Evolutionary conservation across 1,140 invertebrate genomes (phyloP), one percentile per base, ranked within the genome.

Genomic region (Mactra quadrangularis): DNA sequence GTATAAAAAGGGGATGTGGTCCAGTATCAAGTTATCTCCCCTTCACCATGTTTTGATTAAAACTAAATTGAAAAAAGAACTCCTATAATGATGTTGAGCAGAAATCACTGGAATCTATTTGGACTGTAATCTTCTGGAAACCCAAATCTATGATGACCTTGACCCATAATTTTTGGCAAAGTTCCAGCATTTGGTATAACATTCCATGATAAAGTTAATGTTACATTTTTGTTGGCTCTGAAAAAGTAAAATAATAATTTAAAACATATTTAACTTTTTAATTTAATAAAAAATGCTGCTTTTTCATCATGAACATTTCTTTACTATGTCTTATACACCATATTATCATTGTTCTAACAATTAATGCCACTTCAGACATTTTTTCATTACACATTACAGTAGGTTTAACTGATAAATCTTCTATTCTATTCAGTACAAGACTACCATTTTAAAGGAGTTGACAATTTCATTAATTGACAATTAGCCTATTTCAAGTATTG

Each of bases 141-240:
- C 92, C 95, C 95, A 92, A 99, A 98, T 62, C 95, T 95, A 92
- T 99, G 97, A 81, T 95, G 95, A 62, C 97, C 97, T 87, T 95
- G 93, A 19, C 96, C 96, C 92, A 95, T 95, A 45, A 98, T 95
- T 88, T 96, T 97, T 31, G 97, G 98, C 76, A 99, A 94, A 72
- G 97, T 94, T 59, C 99, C 99, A 87, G 98, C 98, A 95, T 99
- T 99, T 52, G 99, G 99, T 86, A 99, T 98, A 47, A 99, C 97
- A 93, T 99, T 99, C 97, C 98, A 99, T 0, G 97, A 97, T 19
- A 99, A 92, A n/a, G 95, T 96, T 64, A 99, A 93, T 3, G 97
- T 98, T 1, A 99, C 96, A 94, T 99, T 99, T 88, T 96, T 95
- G 92, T 99, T 98, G 60, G 96, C 97, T 89, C 97, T 98, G 94